Percentiles rank a stretch among this genome's conserved stretches.
phyloP scores from a whole-genome alignment of 2,113 vertebrate species.

The Barbus barbus region DNA sequence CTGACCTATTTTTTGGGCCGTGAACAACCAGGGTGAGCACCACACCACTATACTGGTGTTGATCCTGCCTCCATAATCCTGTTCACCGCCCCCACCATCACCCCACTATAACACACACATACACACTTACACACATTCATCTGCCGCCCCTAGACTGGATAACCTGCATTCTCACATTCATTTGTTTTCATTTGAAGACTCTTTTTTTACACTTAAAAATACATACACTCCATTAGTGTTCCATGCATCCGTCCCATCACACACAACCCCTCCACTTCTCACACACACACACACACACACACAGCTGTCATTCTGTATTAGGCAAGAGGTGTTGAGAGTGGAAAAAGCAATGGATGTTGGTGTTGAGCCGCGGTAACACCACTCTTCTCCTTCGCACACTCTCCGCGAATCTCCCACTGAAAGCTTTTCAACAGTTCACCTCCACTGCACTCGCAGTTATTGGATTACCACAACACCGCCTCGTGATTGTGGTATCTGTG shows the following conservation, averaged over 20 bases:
- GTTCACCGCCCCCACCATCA: slow-evolving; percentile 39
- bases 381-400: slow-evolving; percentile 26
- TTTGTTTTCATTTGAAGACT: background rate
- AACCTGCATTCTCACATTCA: background rate
- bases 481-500: background rate
- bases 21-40: slow-evolving; percentile 67
- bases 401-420: slow-evolving; percentile 35
- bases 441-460: slow-evolving; percentile 32
- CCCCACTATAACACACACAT: slow-evolving; percentile 42
- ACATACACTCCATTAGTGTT: slow-evolving; percentile 32
- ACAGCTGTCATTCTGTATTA: slow-evolving; percentile 66
- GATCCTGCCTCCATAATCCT: slow-evolving; percentile 73
- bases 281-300: slow-evolving; percentile 35
- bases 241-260: slow-evolving; percentile 16
- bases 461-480: slow-evolving; percentile 1
- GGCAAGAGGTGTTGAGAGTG: slow-evolving; percentile 57
- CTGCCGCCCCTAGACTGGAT: background rate
- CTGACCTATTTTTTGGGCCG: slow-evolving; percentile 77
- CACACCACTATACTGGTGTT: slow-evolving; percentile 68
- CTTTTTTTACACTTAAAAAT: slow-evolving; percentile 33
- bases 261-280: slow-evolving; percentile 8
- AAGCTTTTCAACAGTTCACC: slow-evolving; percentile 38
- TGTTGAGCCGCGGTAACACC: slow-evolving; percentile 44
- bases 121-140: slow-evolving; percentile 20
- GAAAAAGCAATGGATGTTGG: slow-evolving; percentile 55